These are phyloP conservation scores for Melanotaenia trifasciata DNA, from an alignment of 2,797 vertebrate species.

Conservation along the genomic window DNA sequence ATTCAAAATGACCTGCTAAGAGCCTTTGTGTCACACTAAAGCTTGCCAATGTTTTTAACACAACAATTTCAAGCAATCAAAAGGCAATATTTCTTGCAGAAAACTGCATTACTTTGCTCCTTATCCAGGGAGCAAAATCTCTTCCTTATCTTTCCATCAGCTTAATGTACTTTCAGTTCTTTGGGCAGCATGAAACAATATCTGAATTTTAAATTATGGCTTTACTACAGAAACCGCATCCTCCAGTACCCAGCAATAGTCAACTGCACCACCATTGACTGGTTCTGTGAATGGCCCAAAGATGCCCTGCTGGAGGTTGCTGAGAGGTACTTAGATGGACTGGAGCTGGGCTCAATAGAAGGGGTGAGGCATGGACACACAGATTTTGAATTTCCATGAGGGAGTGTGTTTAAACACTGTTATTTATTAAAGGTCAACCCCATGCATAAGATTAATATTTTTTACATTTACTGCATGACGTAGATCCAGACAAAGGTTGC, in stretches of 20 bases:
- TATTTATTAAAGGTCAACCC: background rate
- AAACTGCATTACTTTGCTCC: background rate
- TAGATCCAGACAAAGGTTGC: slow-evolving; percentile 89
- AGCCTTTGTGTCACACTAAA: slow-evolving; percentile 6
- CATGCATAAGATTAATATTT: background rate
- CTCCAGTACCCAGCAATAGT: slow-evolving; percentile 92
- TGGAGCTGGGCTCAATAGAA: slow-evolving; percentile 82
- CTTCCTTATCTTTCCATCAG: background rate
- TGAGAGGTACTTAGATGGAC: slow-evolving; percentile 86
- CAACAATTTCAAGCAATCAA: background rate
- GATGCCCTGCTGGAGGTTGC: slow-evolving; percentile 92
- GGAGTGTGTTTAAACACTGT: background rate
- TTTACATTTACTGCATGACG: background rate
- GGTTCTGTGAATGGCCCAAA: slow-evolving; percentile 92
- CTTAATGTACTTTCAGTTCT: background rate
- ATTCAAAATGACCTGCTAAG: background rate
- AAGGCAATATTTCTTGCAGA: background rate
- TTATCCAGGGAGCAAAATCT: background rate
- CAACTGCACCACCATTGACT: slow-evolving; percentile 92
- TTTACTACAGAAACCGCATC: slow-evolving; percentile 82
- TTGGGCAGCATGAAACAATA: background rate
- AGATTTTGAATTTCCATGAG: background rate
- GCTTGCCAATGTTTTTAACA: slow-evolving; percentile 4
- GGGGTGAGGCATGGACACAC: slow-evolving; percentile 76
- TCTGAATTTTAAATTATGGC: background rate